These are phyloP conservation scores for Mionectes olivaceus DNA, from an alignment of 2,797 vertebrate genomes.

Conservation along the genomic window DNA sequence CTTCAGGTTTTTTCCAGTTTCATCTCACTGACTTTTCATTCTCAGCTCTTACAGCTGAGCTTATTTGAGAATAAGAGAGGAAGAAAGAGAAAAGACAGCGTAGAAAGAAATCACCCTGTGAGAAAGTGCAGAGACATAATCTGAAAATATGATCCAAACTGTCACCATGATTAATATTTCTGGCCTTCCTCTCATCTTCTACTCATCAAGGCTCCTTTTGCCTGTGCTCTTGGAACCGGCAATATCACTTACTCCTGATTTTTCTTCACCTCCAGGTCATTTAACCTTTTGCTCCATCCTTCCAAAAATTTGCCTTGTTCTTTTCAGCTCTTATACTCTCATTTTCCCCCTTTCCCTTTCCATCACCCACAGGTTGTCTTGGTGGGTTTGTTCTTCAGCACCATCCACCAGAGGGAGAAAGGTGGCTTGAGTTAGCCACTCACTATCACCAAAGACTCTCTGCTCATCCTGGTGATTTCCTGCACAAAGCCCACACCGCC, in stretches of 20 bases:
- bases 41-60: background rate
- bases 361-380: background rate
- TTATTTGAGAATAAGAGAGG: conserved; percentile 9
- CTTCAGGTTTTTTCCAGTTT: conserved; percentile 19
- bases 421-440: background rate
- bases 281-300: background rate
- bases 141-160: conserved; percentile 14
- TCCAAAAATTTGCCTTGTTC: background rate
- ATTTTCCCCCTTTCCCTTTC: background rate
- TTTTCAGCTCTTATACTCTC: background rate
- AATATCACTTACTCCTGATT: background rate
- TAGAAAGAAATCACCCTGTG: background rate
- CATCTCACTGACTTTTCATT: conserved; percentile 32
- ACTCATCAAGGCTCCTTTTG: background rate
- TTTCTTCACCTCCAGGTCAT: background rate
- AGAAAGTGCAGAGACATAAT: background rate
- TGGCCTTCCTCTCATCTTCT: background rate
- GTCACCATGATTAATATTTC: conserved; percentile 48
- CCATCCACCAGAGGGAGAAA: background rate
- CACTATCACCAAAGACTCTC: background rate
- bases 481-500: background rate
- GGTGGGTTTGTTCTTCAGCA: background rate
- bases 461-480: background rate
- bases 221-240: background rate
- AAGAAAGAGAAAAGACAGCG: background rate